Base-by-base conservation (phyloP, 2,888 invertebrate genomes). In the Arge pagana region DNA sequence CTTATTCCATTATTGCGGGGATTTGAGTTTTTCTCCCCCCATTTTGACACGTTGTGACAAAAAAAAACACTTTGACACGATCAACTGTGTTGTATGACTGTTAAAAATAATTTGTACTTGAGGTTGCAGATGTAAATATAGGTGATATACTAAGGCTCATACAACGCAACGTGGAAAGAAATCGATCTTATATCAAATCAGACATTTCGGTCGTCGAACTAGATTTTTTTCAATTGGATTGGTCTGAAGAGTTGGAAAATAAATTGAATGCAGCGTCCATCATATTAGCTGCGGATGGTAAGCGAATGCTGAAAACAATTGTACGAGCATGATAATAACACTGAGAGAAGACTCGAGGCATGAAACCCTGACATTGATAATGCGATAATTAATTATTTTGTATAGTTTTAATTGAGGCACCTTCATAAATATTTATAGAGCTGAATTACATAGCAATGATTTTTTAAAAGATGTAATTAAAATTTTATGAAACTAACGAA, bases 271-370 rank as follows among this genome's bases (percentile, higher is more conserved):
- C 81, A 15, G 82, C 85, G 3, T 82, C 86, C 58, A 77, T 90
- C 24, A 79, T 93, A 53, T 78, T 93, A 62, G 92, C 92, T 52
- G 93, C 92, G 21, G 93, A 93, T 82, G 90, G 91, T 90, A 80
- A 76, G 80, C 72, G 18, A 16, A 7, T 10, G 11, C 5, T 4
- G 3, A 31, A 50, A 10, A 6, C 41, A 10, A 7, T 3, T n/a
- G 3, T 28, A 21, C 18, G 10, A 8, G 15, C 3, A 4, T 39
- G 11, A 3, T n/a, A 4, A 8, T 16, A 39, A 3, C 15, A n/a
- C n/a, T n/a, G n/a, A n/a, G n/a, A n/a, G n/a, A n/a, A n/a, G n/a
- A n/a, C n/a, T n/a, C n/a, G n/a, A n/a, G n/a, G n/a, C n/a, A n/a
- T n/a, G n/a, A n/a, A n/a, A n/a, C n/a, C n/a, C n/a, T n/a, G n/a